phyloP scores from a whole-genome alignment of 2,888 invertebrate species.

The Meteorus colon region DNA sequence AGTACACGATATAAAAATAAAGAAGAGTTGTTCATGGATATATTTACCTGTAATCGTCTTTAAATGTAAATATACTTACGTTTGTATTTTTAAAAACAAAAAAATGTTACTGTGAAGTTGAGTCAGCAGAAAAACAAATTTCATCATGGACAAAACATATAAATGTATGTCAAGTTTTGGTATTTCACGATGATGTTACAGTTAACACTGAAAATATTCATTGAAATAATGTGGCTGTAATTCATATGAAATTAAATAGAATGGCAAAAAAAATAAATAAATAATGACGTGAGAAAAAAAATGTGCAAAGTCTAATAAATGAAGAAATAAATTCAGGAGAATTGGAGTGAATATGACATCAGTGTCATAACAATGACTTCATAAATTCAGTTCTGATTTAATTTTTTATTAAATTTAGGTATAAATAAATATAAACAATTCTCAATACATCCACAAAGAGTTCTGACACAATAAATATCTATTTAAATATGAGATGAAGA shows the following conservation, averaged over 20 bases:
- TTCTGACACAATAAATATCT: no score
- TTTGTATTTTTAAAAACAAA: slow-evolving; percentile 16
- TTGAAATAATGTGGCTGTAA: neutral
- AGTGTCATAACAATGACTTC: no score
- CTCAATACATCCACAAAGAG: no score
- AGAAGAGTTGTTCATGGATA: neutral
- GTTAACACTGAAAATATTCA: neutral
- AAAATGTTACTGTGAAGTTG: neutral
- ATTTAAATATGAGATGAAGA: no score
- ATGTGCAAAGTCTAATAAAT: no score
- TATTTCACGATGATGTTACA: slow-evolving; percentile 22
- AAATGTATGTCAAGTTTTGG: slow-evolving; percentile 18
- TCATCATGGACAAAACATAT: neutral
- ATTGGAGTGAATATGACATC: no score
- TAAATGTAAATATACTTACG: neutral
- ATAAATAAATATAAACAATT: no score
- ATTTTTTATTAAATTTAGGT: no score
- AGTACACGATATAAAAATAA: slow-evolving; percentile 6
- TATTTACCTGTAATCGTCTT: slow-evolving; percentile 9
- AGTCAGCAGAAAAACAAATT: slow-evolving; percentile 27
- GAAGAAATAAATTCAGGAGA: no score
- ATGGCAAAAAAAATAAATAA: neutral
- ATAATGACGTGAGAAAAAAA: no score
- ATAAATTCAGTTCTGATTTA: no score
- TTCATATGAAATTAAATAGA: neutral